phyloP scores from a whole-genome alignment of 2,113 vertebrate genomes.

The Origma solitaria region DNA sequence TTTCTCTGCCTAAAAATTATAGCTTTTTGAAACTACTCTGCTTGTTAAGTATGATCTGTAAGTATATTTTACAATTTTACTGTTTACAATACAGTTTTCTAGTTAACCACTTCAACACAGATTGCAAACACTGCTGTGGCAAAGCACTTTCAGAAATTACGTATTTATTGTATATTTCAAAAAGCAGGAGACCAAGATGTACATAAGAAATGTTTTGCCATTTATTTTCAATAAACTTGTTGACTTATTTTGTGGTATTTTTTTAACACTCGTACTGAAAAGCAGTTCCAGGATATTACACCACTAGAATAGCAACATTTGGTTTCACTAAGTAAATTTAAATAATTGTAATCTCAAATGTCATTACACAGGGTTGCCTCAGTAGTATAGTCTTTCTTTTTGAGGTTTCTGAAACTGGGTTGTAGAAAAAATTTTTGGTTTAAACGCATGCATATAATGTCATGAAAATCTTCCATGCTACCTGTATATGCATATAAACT shows the following conservation, averaged over 20 bases:
- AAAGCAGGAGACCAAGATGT: neutral
- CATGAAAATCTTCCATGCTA: neutral
- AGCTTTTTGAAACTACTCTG: neutral
- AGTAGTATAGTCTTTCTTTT: neutral
- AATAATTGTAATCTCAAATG: neutral
- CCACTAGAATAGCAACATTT: neutral
- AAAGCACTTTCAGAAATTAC: constrained; percentile 6
- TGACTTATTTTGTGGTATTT: neutral
- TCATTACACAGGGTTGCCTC: neutral
- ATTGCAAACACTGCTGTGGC: neutral
- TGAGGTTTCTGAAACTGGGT: neutral
- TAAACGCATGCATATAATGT: neutral
- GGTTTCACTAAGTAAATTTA: neutral
- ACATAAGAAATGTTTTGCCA: neutral
- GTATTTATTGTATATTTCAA: neutral
- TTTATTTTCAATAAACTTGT: neutral
- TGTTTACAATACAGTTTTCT: constrained; percentile 7
- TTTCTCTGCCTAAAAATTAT: neutral
- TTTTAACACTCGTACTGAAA: neutral
- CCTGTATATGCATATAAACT: neutral
- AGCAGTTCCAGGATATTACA: neutral
- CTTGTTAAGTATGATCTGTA: neutral
- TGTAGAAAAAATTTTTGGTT: neutral
- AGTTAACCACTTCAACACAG: neutral
- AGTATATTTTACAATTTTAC: neutral